These are phyloP conservation scores for Holotrichia oblita DNA, from an alignment of 1,140 invertebrate species.

Conservation along the genomic window DNA sequence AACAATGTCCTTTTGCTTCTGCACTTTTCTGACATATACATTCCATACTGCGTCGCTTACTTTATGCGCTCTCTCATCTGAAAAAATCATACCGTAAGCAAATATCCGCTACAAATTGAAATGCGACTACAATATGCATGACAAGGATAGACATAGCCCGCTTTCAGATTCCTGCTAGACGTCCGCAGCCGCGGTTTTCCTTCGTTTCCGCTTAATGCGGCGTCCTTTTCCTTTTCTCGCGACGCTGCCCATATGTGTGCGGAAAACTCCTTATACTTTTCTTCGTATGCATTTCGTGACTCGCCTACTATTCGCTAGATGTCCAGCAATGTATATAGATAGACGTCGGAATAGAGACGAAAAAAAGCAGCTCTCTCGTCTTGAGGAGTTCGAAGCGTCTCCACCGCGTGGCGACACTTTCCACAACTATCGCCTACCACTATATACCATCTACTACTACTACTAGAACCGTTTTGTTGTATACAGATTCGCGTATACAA, in stretches of 20 bases:
- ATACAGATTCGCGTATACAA: background rate
- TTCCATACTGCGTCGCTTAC: background rate
- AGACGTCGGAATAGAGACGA: conserved; percentile 21
- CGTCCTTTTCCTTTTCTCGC: background rate
- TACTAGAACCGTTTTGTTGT: background rate
- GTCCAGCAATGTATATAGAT: conserved; percentile 46
- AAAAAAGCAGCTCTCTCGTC: conserved; percentile 52
- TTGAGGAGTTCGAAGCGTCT: conserved; percentile 51
- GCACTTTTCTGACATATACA: background rate
- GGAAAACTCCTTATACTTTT: conserved; percentile 29
- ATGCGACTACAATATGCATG: background rate
- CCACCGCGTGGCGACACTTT: conserved; percentile 53
- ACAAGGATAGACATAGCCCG: background rate
- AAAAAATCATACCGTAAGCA: background rate
- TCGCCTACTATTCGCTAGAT: conserved; percentile 59
- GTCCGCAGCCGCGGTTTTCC: background rate
- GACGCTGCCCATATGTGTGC: background rate
- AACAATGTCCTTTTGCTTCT: background rate
- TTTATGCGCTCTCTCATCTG: background rate
- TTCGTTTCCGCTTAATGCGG: too few species aligned
- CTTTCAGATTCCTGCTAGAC: background rate
- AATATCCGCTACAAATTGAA: background rate
- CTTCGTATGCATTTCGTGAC: conserved; percentile 40
- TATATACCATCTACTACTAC: background rate
- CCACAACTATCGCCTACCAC: conserved; percentile 8